Conservation (phyloP, 2,113 vertebrate species). For the Ramphastos sulfuratus region DNA sequence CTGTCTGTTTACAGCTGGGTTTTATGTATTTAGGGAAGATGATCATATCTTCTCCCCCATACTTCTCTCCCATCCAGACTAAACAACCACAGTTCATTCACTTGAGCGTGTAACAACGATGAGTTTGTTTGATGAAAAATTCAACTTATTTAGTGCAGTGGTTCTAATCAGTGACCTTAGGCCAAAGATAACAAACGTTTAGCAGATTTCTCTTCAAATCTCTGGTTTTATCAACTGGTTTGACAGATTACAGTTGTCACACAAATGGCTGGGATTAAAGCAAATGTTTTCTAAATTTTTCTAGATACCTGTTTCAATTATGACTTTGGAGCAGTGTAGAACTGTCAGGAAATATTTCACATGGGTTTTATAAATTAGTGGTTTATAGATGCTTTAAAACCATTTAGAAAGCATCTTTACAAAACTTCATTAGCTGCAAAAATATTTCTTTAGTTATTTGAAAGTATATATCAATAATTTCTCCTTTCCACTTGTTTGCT, state of each 20-base stretch:
- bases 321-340: not conserved
- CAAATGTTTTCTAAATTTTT: conserved; percentile 5
- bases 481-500: not conserved
- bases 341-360: not conserved
- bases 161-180: conserved; percentile 4
- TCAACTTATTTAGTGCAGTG: not conserved
- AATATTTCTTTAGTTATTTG: not conserved
- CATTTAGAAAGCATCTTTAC: not conserved
- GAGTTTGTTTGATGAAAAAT: conserved; percentile 33
- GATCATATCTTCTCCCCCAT: not conserved
- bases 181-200: conserved; percentile 57
- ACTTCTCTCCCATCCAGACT: conserved; percentile 21
- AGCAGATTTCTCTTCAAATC: conserved; percentile 13
- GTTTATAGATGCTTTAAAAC: not conserved
- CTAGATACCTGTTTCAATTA: not conserved
- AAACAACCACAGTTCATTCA: conserved; percentile 6
- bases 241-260: conserved; percentile 37
- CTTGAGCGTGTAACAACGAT: not conserved
- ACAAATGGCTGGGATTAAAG: conserved; percentile 5
- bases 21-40: not conserved
- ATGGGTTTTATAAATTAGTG: not conserved
- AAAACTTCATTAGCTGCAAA: not conserved
- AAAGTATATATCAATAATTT: not conserved
- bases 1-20: not conserved
- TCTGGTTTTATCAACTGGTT: conserved; percentile 33